Percentiles rank a stretch among this genome's conserved stretches.
Evolutionary conservation across 2,888 invertebrate genomes (phyloP).

Genomic region (Alloscopus bannaensis): DNA sequence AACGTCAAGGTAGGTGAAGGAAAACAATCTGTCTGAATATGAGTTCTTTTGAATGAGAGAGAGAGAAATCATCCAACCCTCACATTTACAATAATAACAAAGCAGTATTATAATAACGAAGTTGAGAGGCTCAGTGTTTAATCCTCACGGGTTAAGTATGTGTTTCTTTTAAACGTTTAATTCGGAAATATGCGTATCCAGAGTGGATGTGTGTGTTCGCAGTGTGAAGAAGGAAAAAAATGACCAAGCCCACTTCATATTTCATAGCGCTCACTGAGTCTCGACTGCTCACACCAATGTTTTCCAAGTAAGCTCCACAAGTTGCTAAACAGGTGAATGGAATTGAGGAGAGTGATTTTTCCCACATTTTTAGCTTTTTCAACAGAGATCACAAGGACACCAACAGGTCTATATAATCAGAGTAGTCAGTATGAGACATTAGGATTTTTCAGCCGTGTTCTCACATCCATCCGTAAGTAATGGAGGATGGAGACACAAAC

Average conservation of each 20-base stretch:
- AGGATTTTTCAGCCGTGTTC: neutral
- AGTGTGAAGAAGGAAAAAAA: too few relatives aligned
- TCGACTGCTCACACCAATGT: too few relatives aligned
- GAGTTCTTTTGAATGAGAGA: neutral
- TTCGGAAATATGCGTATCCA: constrained; percentile 4
- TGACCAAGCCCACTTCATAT: too few relatives aligned
- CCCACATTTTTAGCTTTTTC: constrained; percentile 43
- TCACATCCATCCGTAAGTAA: constrained; percentile 5
- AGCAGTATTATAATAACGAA: constrained; percentile 56
- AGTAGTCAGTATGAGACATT: constrained; percentile 4
- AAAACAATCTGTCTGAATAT: constrained; percentile 5
- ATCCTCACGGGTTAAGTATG: too few relatives aligned
- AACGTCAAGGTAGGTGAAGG: constrained; percentile 31
- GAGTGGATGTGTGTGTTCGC: too few relatives aligned
- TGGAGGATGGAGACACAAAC: constrained; percentile 21
- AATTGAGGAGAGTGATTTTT: constrained; percentile 15
- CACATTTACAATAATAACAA: constrained; percentile 30
- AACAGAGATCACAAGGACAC: constrained; percentile 19
- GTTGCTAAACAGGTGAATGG: constrained; percentile 30
- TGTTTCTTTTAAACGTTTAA: neutral
- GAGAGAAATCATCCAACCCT: constrained; percentile 31
- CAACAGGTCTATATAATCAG: constrained; percentile 28
- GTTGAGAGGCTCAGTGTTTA: constrained; percentile 20
- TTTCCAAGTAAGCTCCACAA: too few relatives aligned
- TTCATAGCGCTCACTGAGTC: too few relatives aligned